These are phyloP conservation scores for Leuciscus idus DNA, from an alignment of 2,113 vertebrate species.

Conservation along the genomic window DNA sequence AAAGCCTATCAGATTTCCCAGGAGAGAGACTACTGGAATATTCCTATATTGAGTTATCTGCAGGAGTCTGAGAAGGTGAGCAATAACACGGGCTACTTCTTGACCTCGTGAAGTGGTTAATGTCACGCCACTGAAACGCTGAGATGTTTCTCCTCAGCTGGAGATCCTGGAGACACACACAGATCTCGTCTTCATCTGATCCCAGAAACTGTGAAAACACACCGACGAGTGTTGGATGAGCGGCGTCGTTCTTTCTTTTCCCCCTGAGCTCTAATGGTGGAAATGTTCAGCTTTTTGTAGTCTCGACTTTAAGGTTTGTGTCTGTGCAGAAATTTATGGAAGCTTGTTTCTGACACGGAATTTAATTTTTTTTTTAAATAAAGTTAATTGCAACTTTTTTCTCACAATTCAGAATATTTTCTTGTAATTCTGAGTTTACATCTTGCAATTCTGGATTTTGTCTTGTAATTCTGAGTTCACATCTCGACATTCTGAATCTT, in stretches of 20 bases:
- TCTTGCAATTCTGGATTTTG: no score
- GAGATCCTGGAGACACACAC: not conserved
- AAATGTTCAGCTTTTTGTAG: not conserved
- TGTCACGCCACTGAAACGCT: conserved; percentile 17
- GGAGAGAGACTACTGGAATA: conserved; percentile 70
- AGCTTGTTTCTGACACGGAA: no score
- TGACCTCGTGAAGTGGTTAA: conserved; percentile 46
- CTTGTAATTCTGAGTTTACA: no score
- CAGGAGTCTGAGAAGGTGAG: conserved; percentile 51
- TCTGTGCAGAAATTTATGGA: not conserved
- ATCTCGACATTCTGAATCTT: no score
- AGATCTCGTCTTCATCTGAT: not conserved
- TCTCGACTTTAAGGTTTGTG: not conserved
- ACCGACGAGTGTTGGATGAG: not conserved
- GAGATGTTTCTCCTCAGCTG: conserved; percentile 36
- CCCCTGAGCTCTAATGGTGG: not conserved
- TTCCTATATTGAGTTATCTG: conserved; percentile 74
- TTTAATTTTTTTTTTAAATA: no score
- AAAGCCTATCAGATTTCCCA: conserved; percentile 74
- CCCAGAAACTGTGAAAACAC: not conserved
- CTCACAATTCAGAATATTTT: no score
- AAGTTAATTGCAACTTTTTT: no score
- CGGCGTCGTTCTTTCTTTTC: not conserved
- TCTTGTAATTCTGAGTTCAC: no score
- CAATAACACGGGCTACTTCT: conserved; percentile 61